A percentile compares a stretch with the other conserved stretches of the same genome.
phyloP scores from a whole-genome alignment of 2,797 vertebrate species.

The Gadopsis marmoratus region DNA sequence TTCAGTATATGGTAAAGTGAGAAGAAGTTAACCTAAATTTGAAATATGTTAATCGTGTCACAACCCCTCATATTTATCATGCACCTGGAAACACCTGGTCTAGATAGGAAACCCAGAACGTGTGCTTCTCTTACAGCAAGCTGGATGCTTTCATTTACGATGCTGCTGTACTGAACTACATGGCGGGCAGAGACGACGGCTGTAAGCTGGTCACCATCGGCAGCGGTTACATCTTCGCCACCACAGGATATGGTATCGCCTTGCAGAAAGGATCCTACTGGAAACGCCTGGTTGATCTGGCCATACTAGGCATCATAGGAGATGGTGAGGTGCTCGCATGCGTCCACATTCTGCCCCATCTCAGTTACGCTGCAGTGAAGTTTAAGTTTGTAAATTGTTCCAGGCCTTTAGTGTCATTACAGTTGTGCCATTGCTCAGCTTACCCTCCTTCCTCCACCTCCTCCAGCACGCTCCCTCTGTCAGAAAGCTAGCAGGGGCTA shows the following conservation, averaged over 20 bases:
- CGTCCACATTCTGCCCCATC: neutral
- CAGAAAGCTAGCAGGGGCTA: slow-evolving; percentile 69
- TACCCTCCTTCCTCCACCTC: neutral
- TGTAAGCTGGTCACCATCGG: slow-evolving; percentile 99
- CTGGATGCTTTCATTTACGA: slow-evolving; percentile 99
- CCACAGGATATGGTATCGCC: slow-evolving; percentile 97
- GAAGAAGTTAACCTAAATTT: neutral
- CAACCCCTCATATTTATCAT: neutral
- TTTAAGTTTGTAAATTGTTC: slow-evolving; percentile 19
- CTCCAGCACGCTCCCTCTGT: slow-evolving; percentile 35
- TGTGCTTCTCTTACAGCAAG: slow-evolving; percentile 86
- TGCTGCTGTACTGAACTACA: slow-evolving; percentile 97
- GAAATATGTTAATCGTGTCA: neutral
- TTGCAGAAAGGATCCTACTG: slow-evolving; percentile 98
- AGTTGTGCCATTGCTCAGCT: slow-evolving; percentile 32
- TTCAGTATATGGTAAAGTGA: neutral
- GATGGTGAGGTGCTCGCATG: slow-evolving; percentile 86
- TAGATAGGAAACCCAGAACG: slow-evolving; percentile 2
- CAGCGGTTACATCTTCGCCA: slow-evolving; percentile 98
- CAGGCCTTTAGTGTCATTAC: slow-evolving; percentile 19
- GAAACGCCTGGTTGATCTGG: slow-evolving; percentile 96
- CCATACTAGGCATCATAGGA: slow-evolving; percentile 96
- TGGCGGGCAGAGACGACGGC: slow-evolving; percentile 98
- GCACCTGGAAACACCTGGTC: neutral
- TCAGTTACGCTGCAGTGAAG: slow-evolving; percentile 1